Percentiles rank a stretch among this genome's conserved stretches.
Conservation (phyloP, 1,140 invertebrate genomes). For the Matsumurasca onukii region DNA sequence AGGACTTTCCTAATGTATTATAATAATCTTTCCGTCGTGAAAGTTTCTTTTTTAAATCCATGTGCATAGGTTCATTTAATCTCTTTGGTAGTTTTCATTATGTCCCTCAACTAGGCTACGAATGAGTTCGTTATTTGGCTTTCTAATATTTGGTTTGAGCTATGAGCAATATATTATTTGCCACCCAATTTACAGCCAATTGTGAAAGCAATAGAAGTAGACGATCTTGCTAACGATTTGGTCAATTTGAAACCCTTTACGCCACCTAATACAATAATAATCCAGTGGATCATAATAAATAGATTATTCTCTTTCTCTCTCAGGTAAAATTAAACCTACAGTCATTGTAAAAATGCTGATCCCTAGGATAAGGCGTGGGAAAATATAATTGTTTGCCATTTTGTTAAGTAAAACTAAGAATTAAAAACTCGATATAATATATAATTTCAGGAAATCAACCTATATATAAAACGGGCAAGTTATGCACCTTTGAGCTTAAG, state of each 20-base stretch:
- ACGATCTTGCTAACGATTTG: neutral
- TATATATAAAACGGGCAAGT: conserved; percentile 22
- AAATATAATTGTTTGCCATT: neutral
- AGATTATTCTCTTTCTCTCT: neutral
- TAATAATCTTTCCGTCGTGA: no score
- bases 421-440: no score
- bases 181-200: neutral
- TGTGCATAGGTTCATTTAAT: no score
- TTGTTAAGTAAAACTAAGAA: no score
- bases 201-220: neutral
- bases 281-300: conserved; percentile 2
- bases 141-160: no score
- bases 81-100: no score
- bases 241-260: neutral
- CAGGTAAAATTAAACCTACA: conserved; percentile 4
- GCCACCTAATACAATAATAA: neutral
- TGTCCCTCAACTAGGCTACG: no score
- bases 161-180: no score
- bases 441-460: neutral
- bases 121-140: no score
- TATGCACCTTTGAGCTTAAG: conserved; percentile 26
- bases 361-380: conserved; percentile 20
- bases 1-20: no score
- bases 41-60: no score
- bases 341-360: conserved; percentile 14